Percentiles rank a stretch among this genome's conserved stretches.
Conservation (phyloP, 2,113 vertebrate genomes). For the Tiliqua scincoides region DNA sequence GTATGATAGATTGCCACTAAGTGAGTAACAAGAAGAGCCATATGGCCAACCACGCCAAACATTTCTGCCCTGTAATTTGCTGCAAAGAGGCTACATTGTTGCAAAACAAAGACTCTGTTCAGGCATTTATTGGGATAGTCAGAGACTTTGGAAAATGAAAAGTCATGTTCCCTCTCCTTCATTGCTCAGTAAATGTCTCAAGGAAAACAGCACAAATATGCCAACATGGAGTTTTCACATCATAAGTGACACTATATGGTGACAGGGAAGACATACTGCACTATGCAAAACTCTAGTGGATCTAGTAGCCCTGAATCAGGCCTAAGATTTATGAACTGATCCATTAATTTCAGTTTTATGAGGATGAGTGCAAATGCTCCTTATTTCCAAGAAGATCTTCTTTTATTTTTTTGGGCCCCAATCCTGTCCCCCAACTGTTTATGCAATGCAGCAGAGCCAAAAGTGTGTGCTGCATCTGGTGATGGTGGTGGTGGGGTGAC, state of each 20-base stretch:
- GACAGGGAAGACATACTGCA: neutral
- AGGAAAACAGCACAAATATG: neutral
- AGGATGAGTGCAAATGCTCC: neutral
- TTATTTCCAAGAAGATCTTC: neutral
- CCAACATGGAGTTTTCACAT: neutral
- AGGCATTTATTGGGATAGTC: neutral
- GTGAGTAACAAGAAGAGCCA: neutral
- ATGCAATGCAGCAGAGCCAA: no score
- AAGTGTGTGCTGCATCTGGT: no score
- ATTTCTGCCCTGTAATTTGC: conserved; percentile 4
- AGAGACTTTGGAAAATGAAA: neutral
- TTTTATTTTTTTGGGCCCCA: neutral
- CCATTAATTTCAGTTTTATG: neutral
- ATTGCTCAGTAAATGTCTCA: neutral
- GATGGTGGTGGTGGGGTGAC: no score
- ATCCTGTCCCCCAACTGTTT: no score
- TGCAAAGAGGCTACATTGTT: neutral
- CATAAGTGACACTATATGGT: neutral
- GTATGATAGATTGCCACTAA: conserved; percentile 1
- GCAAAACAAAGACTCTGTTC: neutral
- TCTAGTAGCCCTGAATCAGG: neutral
- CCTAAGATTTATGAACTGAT: neutral
- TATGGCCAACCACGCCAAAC: neutral
- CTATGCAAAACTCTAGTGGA: neutral
- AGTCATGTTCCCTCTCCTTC: neutral